Conservation (phyloP, 2,797 vertebrate species). For the Falco peregrinus region DNA sequence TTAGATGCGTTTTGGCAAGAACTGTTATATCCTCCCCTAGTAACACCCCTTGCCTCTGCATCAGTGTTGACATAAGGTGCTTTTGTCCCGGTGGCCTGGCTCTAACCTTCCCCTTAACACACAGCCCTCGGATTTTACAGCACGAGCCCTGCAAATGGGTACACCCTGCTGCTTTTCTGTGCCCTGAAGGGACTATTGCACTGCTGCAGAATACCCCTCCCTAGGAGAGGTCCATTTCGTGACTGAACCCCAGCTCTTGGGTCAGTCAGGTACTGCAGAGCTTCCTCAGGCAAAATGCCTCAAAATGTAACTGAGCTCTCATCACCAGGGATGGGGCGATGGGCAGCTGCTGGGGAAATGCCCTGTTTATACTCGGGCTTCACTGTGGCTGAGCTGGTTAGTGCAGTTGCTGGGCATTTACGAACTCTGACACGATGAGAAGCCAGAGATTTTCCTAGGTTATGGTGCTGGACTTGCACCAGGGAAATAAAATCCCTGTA, state of each 20-base stretch:
- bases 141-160: neutral
- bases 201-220: neutral
- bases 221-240: neutral
- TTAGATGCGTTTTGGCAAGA: neutral
- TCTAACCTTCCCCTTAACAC: neutral
- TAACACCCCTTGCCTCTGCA: neutral
- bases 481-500: neutral
- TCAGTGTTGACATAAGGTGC: neutral
- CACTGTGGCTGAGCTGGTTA: rapidly evolving
- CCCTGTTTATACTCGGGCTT: neutral
- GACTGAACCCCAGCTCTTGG: neutral
- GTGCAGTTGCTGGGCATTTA: neutral
- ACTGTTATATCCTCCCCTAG: neutral
- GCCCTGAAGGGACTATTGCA: neutral
- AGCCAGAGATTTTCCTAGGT: neutral
- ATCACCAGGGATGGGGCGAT: rapidly evolving
- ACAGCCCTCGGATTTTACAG: neutral
- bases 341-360: neutral
- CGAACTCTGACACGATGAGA: rapidly evolving
- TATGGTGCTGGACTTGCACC: neutral
- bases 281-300: rapidly evolving
- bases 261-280: neutral
- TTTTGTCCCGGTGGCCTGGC: neutral
- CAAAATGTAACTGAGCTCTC: neutral
- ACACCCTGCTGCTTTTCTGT: neutral